Evolutionary conservation across 2,888 invertebrate genomes (phyloP), one percentile per base, ranked within the genome.

Genomic region (Cylindroiulus punctatus): DNA sequence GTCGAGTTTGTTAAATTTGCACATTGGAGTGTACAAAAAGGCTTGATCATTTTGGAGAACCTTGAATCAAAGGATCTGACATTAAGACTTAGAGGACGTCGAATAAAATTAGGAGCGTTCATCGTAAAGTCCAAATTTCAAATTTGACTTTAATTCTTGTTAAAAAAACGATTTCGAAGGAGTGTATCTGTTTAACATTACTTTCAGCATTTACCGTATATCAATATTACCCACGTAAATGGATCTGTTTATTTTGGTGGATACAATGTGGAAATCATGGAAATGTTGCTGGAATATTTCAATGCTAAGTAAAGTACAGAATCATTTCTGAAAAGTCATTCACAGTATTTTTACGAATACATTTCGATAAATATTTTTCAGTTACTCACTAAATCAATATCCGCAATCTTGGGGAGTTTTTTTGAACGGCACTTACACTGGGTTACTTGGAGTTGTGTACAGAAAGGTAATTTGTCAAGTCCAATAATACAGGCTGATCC

Each of bases 231-330:
- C 40, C 44, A 7, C 19, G 10, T 10, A 12, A 40, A 83, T 19
- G 83, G 83, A 40, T 36, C 4, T 12, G 3, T 4, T 14, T 36
- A 36, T 83, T 83, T 83, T 83, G 17, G 40, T n/a, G 83, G 83
- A 40, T 40, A 36, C 83, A 83, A 83, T 17, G 44, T 40, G 32
- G 83, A 83, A 83, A 26, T 40, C 5, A 42, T 83, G 40, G n/a
- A 7, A n/a, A 40, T 83, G 83, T 44, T 83, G 40, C n/a, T 83
- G 40, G 83, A 83, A 83, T 42, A 83, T 83, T 44, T 83, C 83
- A 83, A 83, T 40, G 40, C 44, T 19, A 40, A 83, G 83, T 83
- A 22, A 83, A 36, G 44, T 44, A 44, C 12, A 44, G 10, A 8
- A 44, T 52, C 7, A 52, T 52, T 17, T 52, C n/a, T 36, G 36